Evolutionary conservation across 2,888 invertebrate genomes (phyloP).

Genomic region (Parnassius mnemosyne): DNA sequence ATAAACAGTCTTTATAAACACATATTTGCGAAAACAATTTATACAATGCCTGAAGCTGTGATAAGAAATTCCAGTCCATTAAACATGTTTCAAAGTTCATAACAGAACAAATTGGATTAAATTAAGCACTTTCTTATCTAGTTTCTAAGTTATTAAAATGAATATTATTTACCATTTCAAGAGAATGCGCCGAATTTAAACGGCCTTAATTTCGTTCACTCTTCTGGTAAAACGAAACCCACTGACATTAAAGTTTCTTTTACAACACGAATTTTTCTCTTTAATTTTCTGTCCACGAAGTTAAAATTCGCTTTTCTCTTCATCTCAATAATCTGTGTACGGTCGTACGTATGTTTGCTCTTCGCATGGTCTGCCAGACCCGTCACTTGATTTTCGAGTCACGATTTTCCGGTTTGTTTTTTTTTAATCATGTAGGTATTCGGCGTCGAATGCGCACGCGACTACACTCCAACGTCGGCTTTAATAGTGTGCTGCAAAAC

Average conservation of each 20-base stretch:
- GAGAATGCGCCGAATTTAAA: constrained; percentile 1
- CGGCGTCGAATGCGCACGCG: constrained; percentile 25
- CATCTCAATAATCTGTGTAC: constrained; percentile 17
- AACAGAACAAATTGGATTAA: constrained; percentile 5
- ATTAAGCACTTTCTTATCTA: neutral
- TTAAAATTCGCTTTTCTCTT: constrained; percentile 4
- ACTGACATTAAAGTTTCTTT: constrained; percentile 10
- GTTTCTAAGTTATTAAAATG: neutral
- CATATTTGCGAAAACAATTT: constrained; percentile 15
- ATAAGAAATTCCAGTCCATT: constrained; percentile 12
- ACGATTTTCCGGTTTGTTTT: constrained; percentile 35
- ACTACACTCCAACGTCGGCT: constrained; percentile 30
- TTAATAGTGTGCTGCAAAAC: constrained; percentile 25
- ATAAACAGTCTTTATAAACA: constrained; percentile 10
- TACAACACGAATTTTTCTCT: constrained; percentile 6
- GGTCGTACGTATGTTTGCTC: constrained; percentile 25
- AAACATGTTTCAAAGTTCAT: constrained; percentile 3
- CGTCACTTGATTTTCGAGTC: constrained; percentile 33
- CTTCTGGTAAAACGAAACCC: constrained; percentile 8
- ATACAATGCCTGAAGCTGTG: constrained; percentile 17
- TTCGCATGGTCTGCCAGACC: constrained; percentile 25
- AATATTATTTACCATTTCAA: constrained; percentile 21
- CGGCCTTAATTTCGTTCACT: constrained; percentile 6
- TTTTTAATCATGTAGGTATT: constrained; percentile 24
- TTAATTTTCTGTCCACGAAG: constrained; percentile 7